Conservation (phyloP, 2,888 invertebrate species). For the Strigamia transsilvanica region DNA sequence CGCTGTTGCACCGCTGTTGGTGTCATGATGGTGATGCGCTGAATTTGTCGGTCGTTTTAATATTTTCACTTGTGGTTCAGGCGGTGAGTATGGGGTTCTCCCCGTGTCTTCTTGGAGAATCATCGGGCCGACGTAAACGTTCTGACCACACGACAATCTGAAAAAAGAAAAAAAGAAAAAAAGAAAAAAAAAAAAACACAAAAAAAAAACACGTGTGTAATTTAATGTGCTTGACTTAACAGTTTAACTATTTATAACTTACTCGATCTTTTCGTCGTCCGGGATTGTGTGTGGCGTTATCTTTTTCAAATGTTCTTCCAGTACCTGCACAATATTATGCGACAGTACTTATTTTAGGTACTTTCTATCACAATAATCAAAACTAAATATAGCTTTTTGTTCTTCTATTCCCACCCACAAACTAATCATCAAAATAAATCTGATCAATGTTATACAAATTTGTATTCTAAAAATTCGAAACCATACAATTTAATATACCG, state of each 20-base stretch:
- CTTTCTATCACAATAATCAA: conserved; percentile 10
- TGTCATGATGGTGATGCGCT: conserved; percentile 7
- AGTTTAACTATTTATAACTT: conserved; percentile 19
- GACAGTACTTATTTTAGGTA: background rate
- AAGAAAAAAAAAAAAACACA: background rate
- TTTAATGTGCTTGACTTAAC: background rate
- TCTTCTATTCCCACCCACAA: conserved; percentile 5
- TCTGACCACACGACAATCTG: conserved; percentile 33
- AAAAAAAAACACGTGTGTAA: conserved; percentile 11
- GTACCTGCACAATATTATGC: conserved; percentile 18
- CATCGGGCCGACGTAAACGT: conserved; percentile 51
- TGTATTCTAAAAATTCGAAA: background rate
- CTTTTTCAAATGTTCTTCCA: conserved; percentile 50
- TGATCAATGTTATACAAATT: background rate
- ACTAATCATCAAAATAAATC: background rate
- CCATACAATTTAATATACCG: conserved; percentile 30
- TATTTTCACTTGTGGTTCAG: conserved; percentile 84
- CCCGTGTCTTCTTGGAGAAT: conserved; percentile 72
- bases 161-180: background rate
- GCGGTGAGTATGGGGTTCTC: conserved; percentile 80
- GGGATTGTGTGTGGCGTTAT: conserved; percentile 17
- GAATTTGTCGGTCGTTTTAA: conserved; percentile 75
- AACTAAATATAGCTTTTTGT: conserved; percentile 36
- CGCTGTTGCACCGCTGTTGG: conserved; percentile 2
- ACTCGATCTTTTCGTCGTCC: conserved; percentile 48